Evolutionary conservation across 53 echinoderm and acorn worm genomes (phyloP), one percentile per base, ranked within the genome.

Genomic region (Holothuria leucospilota): DNA sequence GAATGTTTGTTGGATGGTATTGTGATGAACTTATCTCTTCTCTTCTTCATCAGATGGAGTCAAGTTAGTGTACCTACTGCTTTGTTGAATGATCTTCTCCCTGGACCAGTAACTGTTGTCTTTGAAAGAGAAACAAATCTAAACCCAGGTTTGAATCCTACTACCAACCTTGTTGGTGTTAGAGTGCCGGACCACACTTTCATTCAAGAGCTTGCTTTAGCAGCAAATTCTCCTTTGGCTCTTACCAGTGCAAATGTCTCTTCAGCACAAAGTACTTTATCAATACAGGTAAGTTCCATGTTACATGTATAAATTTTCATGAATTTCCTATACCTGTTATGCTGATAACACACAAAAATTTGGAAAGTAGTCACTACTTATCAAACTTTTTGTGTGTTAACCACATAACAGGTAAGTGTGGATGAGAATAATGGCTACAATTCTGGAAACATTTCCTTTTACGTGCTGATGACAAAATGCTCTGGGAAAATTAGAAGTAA

Each of bases 181-280:
- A 90, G 98, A 29, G 95, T 98, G 14, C 98, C 98, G 4, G 79
- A 90, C 56, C 86, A 95, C 52, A 77, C 90, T 15, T 98, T 98
- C 88, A 92, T 98, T 42, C 86, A 90, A 85, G 53, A 87, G 60
- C 78, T 98, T 30, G 91, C 94, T 29, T 69, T 85, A 51, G 91
- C 87, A 12, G 90, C 88, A 27, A 95, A 92, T n/a, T 86, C 84
- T 34, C 98, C 98, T 4, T 68, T 98, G 21, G 98, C 95, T 0
- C 74, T 98, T 62, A 98, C 98, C 6, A 98, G 98, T 81, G 98
- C 98, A 34, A 98, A 98, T 61, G 72, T 92, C 30, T 88, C 93
- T 62, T 83, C 95, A n/a, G 82, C 87, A 30, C 90, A 88, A 58
- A 98, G 98, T 34, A 95, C 98, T 61, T 63, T 98, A 23, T 90